Percentiles rank a stretch among this genome's conserved stretches.
phyloP scores from a whole-genome alignment of 2,888 invertebrate species.

The Mythimna vitellina region DNA sequence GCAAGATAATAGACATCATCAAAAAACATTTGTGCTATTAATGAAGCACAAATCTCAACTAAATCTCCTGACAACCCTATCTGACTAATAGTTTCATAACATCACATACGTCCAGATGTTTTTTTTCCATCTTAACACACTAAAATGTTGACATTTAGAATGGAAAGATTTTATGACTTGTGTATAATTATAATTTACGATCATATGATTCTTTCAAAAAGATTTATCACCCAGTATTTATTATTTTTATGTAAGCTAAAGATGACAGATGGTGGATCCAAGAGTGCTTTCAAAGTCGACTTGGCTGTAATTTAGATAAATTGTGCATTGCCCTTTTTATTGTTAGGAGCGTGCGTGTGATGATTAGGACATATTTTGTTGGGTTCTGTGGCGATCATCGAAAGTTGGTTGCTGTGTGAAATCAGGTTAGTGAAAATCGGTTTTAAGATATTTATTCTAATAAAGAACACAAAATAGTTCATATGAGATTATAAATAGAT shows the following conservation, averaged over 20 bases:
- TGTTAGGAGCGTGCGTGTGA: constrained; percentile 18
- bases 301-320: constrained; percentile 58
- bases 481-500: no score
- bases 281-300: constrained; percentile 44
- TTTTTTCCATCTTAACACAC: constrained; percentile 40
- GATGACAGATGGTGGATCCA: constrained; percentile 53
- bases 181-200: constrained; percentile 62
- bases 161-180: constrained; percentile 59
- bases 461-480: no score
- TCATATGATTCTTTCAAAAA: constrained; percentile 56
- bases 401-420: background rate
- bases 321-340: constrained; percentile 46
- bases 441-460: no score
- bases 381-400: constrained; percentile 18
- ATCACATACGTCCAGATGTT: constrained; percentile 56
- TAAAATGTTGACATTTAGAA: constrained; percentile 59
- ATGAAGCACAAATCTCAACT: background rate
- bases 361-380: background rate
- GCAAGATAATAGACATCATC: background rate
- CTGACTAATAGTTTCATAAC: constrained; percentile 30
- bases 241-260: constrained; percentile 56
- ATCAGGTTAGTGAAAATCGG: no score
- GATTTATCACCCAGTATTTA: constrained; percentile 57
- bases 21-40: background rate
- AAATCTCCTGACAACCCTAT: constrained; percentile 25